Evolutionary conservation across 1,140 invertebrate genomes (phyloP).

Genomic region (Sinella curviseta): DNA sequence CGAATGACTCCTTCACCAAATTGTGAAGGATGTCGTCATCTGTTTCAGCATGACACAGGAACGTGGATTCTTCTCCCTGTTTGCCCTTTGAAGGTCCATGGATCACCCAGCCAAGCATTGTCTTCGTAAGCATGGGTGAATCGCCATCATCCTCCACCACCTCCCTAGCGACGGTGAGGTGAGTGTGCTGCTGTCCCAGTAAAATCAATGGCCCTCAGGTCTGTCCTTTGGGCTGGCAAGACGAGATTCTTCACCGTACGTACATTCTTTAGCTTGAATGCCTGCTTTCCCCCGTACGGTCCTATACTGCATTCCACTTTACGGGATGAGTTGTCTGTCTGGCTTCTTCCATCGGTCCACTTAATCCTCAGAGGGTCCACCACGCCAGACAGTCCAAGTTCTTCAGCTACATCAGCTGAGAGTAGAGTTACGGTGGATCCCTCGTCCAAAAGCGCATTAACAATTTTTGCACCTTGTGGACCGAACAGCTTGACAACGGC

Average conservation of each 20-base stretch:
- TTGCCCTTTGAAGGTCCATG: not conserved
- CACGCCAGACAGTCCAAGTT: not conserved
- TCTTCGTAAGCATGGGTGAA: not conserved
- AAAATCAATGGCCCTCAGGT: not conserved
- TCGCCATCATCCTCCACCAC: not conserved
- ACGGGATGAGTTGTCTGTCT: not conserved
- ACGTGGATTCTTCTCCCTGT: not conserved
- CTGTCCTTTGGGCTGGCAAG: not conserved
- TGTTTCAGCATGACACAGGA: not conserved
- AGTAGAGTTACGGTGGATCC: not conserved
- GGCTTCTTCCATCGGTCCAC: not conserved
- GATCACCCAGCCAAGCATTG: not conserved
- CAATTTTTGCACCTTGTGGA: not conserved
- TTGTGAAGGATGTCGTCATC: not conserved
- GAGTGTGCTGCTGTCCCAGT: not conserved
- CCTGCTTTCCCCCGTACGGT: not conserved
- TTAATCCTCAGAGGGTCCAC: not conserved
- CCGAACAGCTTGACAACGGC: not conserved
- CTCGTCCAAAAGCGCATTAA: not conserved
- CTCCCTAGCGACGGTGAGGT: not conserved
- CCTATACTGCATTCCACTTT: not conserved
- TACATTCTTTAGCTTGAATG: not conserved
- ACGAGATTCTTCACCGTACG: not conserved
- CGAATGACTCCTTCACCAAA: constrained; percentile 8
- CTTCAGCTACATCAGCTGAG: not conserved